These are phyloP conservation scores for Cataglyphis hispanica DNA, from an alignment of 1,140 invertebrate species.

Conservation along the genomic window DNA sequence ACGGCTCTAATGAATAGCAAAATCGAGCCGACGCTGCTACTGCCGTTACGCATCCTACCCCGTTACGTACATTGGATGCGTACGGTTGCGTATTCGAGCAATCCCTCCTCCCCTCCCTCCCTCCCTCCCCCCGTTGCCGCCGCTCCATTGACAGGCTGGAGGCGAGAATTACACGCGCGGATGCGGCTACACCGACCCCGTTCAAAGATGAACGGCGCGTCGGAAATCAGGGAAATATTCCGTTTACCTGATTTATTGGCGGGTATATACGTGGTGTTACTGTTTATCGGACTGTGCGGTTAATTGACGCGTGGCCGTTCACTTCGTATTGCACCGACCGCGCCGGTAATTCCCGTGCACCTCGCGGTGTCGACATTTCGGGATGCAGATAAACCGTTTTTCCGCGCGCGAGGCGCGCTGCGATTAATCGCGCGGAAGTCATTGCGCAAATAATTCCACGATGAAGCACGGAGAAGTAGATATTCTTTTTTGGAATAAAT, in stretches of 20 bases:
- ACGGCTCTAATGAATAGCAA: conserved; percentile 84
- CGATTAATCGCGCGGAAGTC: conserved; percentile 55
- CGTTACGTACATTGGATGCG: conserved; percentile 15
- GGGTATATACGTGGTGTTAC: conserved; percentile 62
- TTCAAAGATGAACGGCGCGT: conserved; percentile 71
- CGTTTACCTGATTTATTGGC: conserved; percentile 69
- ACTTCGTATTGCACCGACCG: conserved; percentile 33
- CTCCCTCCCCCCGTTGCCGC: conserved; percentile 17
- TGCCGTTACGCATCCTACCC: conserved; percentile 66
- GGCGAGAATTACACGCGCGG: conserved; percentile 73
- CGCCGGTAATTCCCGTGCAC: conserved; percentile 33
- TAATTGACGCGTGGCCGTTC: conserved; percentile 58
- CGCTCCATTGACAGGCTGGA: conserved; percentile 70
- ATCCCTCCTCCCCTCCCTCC: no score
- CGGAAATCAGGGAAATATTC: conserved; percentile 71
- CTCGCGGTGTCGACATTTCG: conserved; percentile 18
- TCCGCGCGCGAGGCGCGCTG: conserved; percentile 28
- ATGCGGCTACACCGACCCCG: conserved; percentile 63
- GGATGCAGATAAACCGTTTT: conserved; percentile 50
- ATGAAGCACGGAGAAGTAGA: conserved; percentile 1
- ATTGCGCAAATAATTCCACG: conserved; percentile 39
- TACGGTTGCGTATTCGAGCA: conserved; percentile 31
- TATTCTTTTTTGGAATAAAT: conserved; percentile 9
- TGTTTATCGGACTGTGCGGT: conserved; percentile 56
- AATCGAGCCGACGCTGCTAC: conserved; percentile 76